These are phyloP conservation scores for Flexamia atlantica DNA, from an alignment of 2,888 invertebrate genomes.

Conservation along the genomic window DNA sequence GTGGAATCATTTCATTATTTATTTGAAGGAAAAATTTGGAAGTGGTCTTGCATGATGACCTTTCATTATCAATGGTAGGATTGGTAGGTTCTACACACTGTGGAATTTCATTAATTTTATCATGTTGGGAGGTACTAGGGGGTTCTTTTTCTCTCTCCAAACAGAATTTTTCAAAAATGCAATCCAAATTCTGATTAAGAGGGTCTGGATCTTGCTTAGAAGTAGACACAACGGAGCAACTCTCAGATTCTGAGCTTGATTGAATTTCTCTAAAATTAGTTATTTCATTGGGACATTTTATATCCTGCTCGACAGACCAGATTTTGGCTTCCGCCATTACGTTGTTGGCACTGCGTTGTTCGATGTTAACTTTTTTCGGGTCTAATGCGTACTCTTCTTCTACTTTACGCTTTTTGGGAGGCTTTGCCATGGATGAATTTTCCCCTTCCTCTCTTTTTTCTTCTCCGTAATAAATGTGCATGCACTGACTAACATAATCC, in stretches of 20 bases:
- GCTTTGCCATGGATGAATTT: slow-evolving; percentile 9
- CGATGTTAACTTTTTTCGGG: slow-evolving; percentile 4
- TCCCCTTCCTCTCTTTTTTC: slow-evolving; percentile 22
- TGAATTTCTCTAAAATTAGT: not conserved
- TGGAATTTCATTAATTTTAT: not conserved
- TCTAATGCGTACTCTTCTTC: slow-evolving; percentile 12
- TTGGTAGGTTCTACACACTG: too few species aligned
- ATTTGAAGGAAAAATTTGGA: too few species aligned
- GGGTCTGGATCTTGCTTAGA: not conserved
- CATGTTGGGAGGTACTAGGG: not conserved
- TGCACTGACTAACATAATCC: slow-evolving; percentile 25
- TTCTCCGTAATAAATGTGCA: slow-evolving; percentile 40
- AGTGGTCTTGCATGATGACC: too few species aligned
- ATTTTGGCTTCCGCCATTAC: not conserved
- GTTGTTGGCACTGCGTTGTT: not conserved
- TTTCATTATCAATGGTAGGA: too few species aligned
- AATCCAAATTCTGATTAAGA: slow-evolving; percentile 16
- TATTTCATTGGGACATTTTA: not conserved
- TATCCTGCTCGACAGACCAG: not conserved
- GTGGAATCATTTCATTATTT: too few species aligned
- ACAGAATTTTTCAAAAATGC: slow-evolving; percentile 22
- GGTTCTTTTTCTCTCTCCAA: slow-evolving; percentile 13
- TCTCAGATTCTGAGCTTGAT: not conserved
- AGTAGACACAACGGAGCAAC: not conserved
- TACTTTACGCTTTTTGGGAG: slow-evolving; percentile 49